Base-by-base conservation (phyloP, 92 coral and sea anemone species). In the Porites lobata region DNA sequence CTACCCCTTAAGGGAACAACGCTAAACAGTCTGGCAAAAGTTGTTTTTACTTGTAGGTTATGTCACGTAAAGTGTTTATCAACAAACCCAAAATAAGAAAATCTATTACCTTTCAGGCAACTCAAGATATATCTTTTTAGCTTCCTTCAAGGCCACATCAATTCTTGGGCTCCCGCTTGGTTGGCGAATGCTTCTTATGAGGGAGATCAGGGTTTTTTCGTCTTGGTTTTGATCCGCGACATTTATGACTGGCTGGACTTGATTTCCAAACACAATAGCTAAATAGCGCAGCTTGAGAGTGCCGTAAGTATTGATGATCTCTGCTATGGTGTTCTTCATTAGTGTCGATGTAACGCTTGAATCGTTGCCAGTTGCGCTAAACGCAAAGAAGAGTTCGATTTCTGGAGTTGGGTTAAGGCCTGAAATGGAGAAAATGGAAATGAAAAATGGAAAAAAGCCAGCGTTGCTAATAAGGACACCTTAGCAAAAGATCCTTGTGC, bases 211-310 rank as follows among this genome's bases (percentile, higher is more conserved):
- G 72, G 92, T 86, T 38, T 86, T 32, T 18, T 53, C 74, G 21
- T 76, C 87, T 18, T 88, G 75, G 17, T 81, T 69, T 7, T 26
- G 80, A 64, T 95, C 90, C 12, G 88, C 80, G 75, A 94, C 86
- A 65, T 64, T 90, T 53, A 96, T 80, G 78, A 56, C 92, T 6
- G 95, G 86, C 15, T 89, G 74, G 7, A 96, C 95, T 19, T 77
- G 77, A 19, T 85, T 80, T 72, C 99, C 99, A 80, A 93, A 97
- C 17, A 94, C 98, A 64, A 97, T 76, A 17, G 92, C 92, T 32
- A 95, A 83, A 86, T 94, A 97, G 76, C 86, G 95, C 53, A 97
- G 85, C 83, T 89, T 93, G 53, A 69, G 87, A 26, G 85, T 59
- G 58, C 96, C 93, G 75, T 91, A 89, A 82, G 89, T 91, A 70